A percentile compares a stretch with the other conserved stretches of the same genome.
Evolutionary conservation across 1,140 invertebrate genomes (phyloP).

Genomic region (Adelges cooleyi): DNA sequence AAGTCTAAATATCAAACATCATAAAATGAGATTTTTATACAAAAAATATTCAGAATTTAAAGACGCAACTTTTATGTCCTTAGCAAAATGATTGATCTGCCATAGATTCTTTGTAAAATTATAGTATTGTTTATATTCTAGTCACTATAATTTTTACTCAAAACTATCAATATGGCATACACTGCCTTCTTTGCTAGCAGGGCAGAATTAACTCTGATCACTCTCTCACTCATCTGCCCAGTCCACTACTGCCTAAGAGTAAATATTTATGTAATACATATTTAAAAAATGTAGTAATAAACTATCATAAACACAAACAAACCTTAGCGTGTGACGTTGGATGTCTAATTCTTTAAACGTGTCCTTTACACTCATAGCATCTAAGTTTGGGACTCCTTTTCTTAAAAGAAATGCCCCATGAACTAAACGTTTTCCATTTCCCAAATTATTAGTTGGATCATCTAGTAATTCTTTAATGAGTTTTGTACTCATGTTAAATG

Average conservation of each 20-base stretch:
- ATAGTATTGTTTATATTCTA: no score
- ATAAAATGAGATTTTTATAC: no score
- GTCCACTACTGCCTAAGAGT: neutral
- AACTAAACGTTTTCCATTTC: conserved; percentile 68
- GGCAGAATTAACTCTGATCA: no score
- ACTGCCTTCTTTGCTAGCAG: neutral
- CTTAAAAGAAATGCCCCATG: conserved; percentile 85
- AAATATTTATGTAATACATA: neutral
- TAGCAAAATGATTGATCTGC: neutral
- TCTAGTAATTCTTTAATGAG: conserved; percentile 67
- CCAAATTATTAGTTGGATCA: conserved; percentile 59
- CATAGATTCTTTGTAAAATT: neutral
- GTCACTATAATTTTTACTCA: no score
- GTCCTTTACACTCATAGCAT: conserved; percentile 67
- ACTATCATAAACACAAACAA: neutral
- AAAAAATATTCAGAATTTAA: no score
- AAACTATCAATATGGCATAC: neutral
- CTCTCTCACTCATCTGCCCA: neutral
- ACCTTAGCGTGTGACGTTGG: conserved; percentile 56
- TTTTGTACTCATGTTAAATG: conserved; percentile 76
- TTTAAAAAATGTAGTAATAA: neutral
- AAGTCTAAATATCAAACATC: no score
- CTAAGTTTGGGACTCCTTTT: conserved; percentile 70
- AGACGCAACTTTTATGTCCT: neutral
- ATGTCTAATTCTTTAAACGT: conserved; percentile 82